A percentile compares a stretch with the other conserved stretches of the same genome.
Evolutionary conservation across 2,888 invertebrate genomes (phyloP).

Genomic region (Drosophila engyochracea): DNA sequence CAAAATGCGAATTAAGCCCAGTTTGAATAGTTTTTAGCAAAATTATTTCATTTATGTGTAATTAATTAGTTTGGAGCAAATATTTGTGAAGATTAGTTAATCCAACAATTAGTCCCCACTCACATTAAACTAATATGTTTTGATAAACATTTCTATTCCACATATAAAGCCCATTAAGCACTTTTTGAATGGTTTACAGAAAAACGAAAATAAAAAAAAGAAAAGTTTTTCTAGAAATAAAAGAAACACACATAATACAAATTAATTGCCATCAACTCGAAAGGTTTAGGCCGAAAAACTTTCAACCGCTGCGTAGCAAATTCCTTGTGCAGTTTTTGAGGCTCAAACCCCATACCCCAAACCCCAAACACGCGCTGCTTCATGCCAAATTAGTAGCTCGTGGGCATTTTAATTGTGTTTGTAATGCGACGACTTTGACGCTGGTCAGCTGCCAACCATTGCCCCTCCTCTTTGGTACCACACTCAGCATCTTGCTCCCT

Average conservation of each 20-base stretch:
- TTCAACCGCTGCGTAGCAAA: slow-evolving; percentile 29
- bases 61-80: slow-evolving; percentile 10
- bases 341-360: neutral
- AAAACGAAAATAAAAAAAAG: slow-evolving; percentile 24
- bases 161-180: slow-evolving; percentile 33
- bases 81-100: slow-evolving; percentile 15
- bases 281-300: slow-evolving; percentile 58
- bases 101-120: neutral
- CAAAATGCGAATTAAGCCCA: neutral
- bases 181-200: slow-evolving; percentile 28
- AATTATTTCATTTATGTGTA: neutral
- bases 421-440: slow-evolving; percentile 63
- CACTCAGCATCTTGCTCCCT: neutral
- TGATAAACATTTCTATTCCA: slow-evolving; percentile 5
- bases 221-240: slow-evolving; percentile 45
- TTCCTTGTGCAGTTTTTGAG: slow-evolving; percentile 35
- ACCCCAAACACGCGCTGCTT: slow-evolving; percentile 32
- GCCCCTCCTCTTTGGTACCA: neutral
- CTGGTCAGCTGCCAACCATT: slow-evolving; percentile 28
- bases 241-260: slow-evolving; percentile 69
- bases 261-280: slow-evolving; percentile 73
- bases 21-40: neutral
- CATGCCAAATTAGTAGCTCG: slow-evolving; percentile 78
- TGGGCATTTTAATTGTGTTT: slow-evolving; percentile 80
- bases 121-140: slow-evolving; percentile 7